These are phyloP conservation scores for Melanostoma scalare DNA, from an alignment of 2,888 invertebrate species.

Conservation along the genomic window DNA sequence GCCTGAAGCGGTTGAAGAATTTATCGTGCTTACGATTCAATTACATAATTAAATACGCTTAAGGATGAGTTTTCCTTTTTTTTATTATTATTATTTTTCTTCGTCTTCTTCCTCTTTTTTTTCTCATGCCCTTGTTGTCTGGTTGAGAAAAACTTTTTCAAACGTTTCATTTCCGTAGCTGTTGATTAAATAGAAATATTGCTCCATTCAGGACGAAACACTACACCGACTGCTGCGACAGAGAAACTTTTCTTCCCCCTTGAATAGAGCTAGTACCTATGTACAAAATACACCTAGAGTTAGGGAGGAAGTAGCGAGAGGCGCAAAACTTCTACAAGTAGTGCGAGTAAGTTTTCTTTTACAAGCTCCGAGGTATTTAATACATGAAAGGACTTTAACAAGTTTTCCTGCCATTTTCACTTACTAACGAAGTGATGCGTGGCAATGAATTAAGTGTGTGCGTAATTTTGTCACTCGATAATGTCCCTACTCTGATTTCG, in stretches of 20 bases:
- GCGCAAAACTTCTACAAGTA: conserved; percentile 30
- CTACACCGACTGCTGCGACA: conserved; percentile 20
- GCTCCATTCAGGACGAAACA: conserved; percentile 20
- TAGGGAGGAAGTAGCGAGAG: background rate
- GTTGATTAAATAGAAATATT: conserved; percentile 50
- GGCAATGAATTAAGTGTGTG: conserved; percentile 36
- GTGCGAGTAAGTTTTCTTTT: conserved; percentile 13
- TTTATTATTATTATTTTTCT: conserved; percentile 8
- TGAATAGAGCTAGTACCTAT: too few relatives aligned
- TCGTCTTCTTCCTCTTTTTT: background rate
- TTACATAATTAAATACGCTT: conserved; percentile 81
- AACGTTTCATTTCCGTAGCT: conserved; percentile 41
- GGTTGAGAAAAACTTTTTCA: conserved; percentile 32
- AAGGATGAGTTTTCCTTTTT: conserved; percentile 22
- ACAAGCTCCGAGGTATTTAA: conserved; percentile 50
- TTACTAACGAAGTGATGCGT: conserved; percentile 27
- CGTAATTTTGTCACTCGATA: conserved; percentile 52
- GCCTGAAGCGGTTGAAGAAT: conserved; percentile 21
- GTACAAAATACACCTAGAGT: background rate
- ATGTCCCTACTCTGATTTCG: conserved; percentile 23
- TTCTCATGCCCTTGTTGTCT: background rate
- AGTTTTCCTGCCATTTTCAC: conserved; percentile 37
- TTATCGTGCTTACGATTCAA: conserved; percentile 75
- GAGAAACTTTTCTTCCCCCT: conserved; percentile 26
- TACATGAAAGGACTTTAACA: conserved; percentile 43